Base-by-base conservation (phyloP, 1,140 invertebrate species). In the Brachionus plicatilis region DNA sequence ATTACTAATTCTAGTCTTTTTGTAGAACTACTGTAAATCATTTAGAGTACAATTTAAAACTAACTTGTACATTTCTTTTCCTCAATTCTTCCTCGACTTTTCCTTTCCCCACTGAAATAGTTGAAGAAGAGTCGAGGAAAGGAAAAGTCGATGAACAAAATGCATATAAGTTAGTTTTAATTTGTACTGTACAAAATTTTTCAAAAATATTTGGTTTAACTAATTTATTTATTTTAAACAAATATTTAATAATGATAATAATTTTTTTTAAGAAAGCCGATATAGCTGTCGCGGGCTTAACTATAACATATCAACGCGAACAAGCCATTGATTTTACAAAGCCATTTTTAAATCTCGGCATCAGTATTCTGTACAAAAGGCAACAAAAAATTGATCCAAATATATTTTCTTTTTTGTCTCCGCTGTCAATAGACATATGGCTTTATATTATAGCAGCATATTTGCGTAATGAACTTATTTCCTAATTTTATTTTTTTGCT, bases 241-340 rank as follows among this genome's bases (percentile, higher is more conserved):
- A 56, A 56, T 37, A 27, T 33, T 68, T 14, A 3, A 68, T 68
- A 6, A 29, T 1, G 1, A 24, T 24, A 68, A 14, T 27, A 14
- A 29, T 37, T 37, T 72, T 45, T 33, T n/a, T 43, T 2, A 95
- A 96, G 94, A 93, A 93, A 89, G 95, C 95, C 0, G 95, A 97
- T 88, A 91, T 97, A 85, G 95, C 95, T 1, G 94, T 96, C 1
- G 95, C 94, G 0, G 95, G 95, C 0, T 95, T 97, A 93, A 97
- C 95, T 0, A 96, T 96, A 84, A 96, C 95, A 88, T 96, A 95
- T 88, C 94, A 94, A 0, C 89, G 95, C 37, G 95, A 96, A 89
- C 94, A 94, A 86, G 95, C 96, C 14, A 96, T 97, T 33, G 95
- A 96, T 88, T 97, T 96, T 89, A 96, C 95, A 0, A 96, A 96